Evolutionary conservation across 2,888 invertebrate genomes (phyloP).

Genomic region (Drosophila nr. fundita): DNA sequence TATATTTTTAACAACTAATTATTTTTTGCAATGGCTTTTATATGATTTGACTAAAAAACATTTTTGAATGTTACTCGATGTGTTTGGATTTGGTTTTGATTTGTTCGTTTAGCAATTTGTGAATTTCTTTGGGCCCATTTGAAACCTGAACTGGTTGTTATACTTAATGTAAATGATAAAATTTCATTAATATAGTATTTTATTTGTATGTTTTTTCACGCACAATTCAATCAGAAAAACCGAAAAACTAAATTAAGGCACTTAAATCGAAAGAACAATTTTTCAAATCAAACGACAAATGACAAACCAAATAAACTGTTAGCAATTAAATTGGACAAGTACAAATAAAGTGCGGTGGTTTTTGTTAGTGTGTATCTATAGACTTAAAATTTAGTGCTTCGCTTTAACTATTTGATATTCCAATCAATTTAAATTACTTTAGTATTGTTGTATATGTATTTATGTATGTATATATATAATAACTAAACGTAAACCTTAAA

Average conservation of each 20-base stretch:
- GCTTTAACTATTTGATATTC: constrained; percentile 55
- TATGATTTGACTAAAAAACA: constrained; percentile 67
- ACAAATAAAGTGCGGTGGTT: constrained; percentile 77
- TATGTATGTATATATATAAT: constrained; percentile 24
- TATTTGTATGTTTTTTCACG: constrained; percentile 20
- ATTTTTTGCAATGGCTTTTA: constrained; percentile 12
- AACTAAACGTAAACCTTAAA: constrained; percentile 51
- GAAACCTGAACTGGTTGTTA: constrained; percentile 77
- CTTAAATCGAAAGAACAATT: constrained; percentile 63
- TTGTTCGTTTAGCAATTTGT: constrained; percentile 40
- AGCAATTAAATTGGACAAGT: constrained; percentile 55
- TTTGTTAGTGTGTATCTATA: constrained; percentile 40
- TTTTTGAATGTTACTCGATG: constrained; percentile 76
- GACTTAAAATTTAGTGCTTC: constrained; percentile 58
- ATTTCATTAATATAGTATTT: constrained; percentile 19
- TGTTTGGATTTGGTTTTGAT: constrained; percentile 57
- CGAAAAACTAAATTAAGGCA: constrained; percentile 74
- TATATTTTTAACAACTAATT: constrained; percentile 55
- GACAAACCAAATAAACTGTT: constrained; percentile 36
- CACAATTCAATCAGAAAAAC: constrained; percentile 47
- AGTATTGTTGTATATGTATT: constrained; percentile 58
- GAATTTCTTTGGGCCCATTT: constrained; percentile 72
- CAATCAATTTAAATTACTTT: constrained; percentile 37
- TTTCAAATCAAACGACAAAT: constrained; percentile 20
- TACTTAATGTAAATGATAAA: constrained; percentile 51